Base-by-base conservation (phyloP, 2,888 invertebrate species). In the Nycteola revayana region DNA sequence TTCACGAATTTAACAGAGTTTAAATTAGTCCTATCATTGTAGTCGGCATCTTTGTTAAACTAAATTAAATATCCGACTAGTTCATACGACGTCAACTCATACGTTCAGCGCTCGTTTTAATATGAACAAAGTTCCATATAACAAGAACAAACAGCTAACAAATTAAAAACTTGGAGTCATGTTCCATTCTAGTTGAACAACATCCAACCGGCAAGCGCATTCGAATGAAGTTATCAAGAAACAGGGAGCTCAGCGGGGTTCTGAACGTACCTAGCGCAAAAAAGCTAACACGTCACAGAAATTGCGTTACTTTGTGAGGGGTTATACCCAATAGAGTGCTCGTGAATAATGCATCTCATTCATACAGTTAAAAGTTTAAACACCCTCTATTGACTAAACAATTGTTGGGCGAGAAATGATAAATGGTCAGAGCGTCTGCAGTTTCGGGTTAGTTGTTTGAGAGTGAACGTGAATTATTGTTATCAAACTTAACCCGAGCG, bases 171-270 rank as follows among this genome's bases (percentile, higher is more conserved):
- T 49, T 43, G 61, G 60, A 58, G 46, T 66, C 62, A 68, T 61
- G 50, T 43, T 64, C 33, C 58, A 58, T 73, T 71, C 63, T 55
- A 43, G 68, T 51, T 41, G 43, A 64, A 66, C 47, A 32, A 53
- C 73, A 46, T 78, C 72, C 79, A 39, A 36, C 46, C 51, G 42
- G 49, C 26, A 14, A 44, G 50, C 54, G 59, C 51, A 63, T 71
- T 76, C 57, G 71, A 85, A 87, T 88, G 81, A 84, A 87, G 88
- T 87, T 88, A 87, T 87, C 86, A 84, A 84, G 78, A 65, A 68
- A 64, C 60, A 60, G 69, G 72, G 76, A 65, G 24, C 25, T 25
- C 79, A 43, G 64, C 69, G 61, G 79, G 81, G 78, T 58, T 51
- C 52, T 36, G n/a, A 2, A 21, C 7, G 21, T 21, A n/a, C 7